Base-by-base conservation (phyloP, 2,888 invertebrate genomes). In the Leucophenga montana region DNA sequence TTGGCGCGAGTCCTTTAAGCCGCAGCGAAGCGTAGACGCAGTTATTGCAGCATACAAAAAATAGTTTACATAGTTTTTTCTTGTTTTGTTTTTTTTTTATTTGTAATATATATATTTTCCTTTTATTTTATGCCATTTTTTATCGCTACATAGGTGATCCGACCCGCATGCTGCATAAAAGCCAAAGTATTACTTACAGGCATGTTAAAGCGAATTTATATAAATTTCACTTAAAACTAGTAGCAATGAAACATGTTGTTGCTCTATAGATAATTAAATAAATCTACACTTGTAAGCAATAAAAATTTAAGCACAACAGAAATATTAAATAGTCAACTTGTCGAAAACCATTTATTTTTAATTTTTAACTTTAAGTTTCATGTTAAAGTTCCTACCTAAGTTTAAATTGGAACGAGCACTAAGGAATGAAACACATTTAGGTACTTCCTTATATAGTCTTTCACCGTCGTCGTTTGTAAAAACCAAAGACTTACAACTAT, bases 1-100 rank as follows among this genome's bases (percentile, higher is more conserved):
- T 80, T 80, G 80, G 79, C 76, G 46, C 75, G 78, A 76, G 78
- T 79, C 76, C 80, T 80, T 83, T 81, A 72, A 75, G 70, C 72
- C 75, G 78, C 80, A 80, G 64, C 78, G 73, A 77, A 75, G 82
- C 83, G 73, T 80, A 27, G 62, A 64, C 46, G 48, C 61, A 46
- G 46, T 22, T 22, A 64, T 64, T 46, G 61, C 61, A 13, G 44
- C 14, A 48, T 48, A 46, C 46, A 62, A 62, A 62, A 62, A 62
- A 46, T 48, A 46, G 62, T 48, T 64, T 64, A 22, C 48, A 39
- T 39, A 16, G 50, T 33, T 59, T 31, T 33, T 27, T 33, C n/a
- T 33, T 59, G 0, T 59, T 13, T 31, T 46, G 14, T 39, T 48
- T 64, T 20, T 64, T 46, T 48, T 22, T 46, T 46, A 16, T 39